Conservation (phyloP, 2,888 invertebrate genomes). For the Polia nebulosa region DNA sequence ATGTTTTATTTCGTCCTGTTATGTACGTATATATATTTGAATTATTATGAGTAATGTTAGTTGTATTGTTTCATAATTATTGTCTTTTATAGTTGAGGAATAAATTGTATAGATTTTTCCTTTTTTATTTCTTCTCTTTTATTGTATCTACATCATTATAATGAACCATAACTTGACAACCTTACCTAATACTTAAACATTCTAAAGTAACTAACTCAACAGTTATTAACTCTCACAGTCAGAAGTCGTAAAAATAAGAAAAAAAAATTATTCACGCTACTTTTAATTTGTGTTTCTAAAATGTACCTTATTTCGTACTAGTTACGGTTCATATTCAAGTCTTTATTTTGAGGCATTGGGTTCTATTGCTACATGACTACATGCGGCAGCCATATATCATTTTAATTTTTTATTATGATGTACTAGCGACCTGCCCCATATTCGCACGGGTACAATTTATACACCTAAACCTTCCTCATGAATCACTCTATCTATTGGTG, state of each 20-base stretch:
- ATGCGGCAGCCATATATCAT: too few relatives aligned
- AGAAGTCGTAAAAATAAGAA: conserved; percentile 9
- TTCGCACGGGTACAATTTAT: too few relatives aligned
- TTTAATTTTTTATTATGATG: too few relatives aligned
- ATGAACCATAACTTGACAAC: conserved; percentile 1
- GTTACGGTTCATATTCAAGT: not conserved
- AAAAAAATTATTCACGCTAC: not conserved
- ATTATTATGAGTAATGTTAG: conserved; percentile 43
- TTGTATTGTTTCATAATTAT: conserved; percentile 48
- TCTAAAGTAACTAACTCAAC: too few relatives aligned
- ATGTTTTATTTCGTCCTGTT: conserved; percentile 28
- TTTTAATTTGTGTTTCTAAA: conserved; percentile 2
- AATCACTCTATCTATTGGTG: too few relatives aligned
- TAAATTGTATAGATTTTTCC: conserved; percentile 67
- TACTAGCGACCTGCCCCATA: too few relatives aligned
- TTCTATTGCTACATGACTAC: not conserved
- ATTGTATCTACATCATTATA: conserved; percentile 18
- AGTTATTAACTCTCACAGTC: not conserved
- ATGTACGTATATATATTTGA: conserved; percentile 31
- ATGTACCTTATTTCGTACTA: not conserved
- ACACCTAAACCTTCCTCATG: too few relatives aligned
- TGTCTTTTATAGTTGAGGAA: conserved; percentile 62
- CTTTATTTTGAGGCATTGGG: not conserved
- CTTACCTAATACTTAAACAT: not conserved
- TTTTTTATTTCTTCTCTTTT: conserved; percentile 50